These are phyloP conservation scores for Chrysotoxum bicinctum DNA, from an alignment of 2,888 invertebrate species.

Conservation along the genomic window DNA sequence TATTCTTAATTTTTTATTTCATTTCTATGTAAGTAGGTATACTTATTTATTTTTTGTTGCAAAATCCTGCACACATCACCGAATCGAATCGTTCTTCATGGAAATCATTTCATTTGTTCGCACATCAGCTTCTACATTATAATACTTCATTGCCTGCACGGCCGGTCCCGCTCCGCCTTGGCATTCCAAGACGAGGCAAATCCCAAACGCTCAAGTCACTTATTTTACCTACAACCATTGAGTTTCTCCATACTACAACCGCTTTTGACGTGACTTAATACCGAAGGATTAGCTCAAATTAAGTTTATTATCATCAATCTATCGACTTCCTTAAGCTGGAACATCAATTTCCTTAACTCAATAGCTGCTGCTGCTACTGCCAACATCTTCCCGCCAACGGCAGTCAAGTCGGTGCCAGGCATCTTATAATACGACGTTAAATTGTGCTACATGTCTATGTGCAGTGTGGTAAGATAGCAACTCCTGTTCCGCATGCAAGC, in stretches of 20 bases:
- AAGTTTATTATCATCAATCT: slow-evolving; percentile 76
- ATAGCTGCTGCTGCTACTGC: slow-evolving; percentile 45
- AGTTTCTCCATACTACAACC: no score
- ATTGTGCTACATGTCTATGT: slow-evolving; percentile 40
- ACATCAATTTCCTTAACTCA: slow-evolving; percentile 79
- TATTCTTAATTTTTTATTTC: background rate
- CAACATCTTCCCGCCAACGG: slow-evolving; percentile 21
- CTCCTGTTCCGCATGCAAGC: slow-evolving; percentile 23
- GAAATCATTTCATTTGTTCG: slow-evolving; percentile 53
- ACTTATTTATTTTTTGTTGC: background rate
- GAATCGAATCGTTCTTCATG: slow-evolving; percentile 19
- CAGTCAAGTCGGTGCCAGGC: background rate
- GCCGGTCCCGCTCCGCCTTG: background rate
- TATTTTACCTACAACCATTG: slow-evolving; percentile 38
- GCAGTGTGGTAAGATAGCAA: slow-evolving; percentile 42
- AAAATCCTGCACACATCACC: background rate
- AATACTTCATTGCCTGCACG: background rate
- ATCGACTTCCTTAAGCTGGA: slow-evolving; percentile 75
- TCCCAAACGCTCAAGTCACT: slow-evolving; percentile 28
- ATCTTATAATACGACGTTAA: slow-evolving; percentile 25
- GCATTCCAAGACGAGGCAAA: background rate
- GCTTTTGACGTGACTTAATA: slow-evolving; percentile 67
- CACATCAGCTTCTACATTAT: slow-evolving; percentile 44
- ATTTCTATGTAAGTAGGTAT: background rate
- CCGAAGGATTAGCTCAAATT: slow-evolving; percentile 75